Base-by-base conservation (phyloP, 2,888 invertebrate genomes). In the Amiota minor region DNA sequence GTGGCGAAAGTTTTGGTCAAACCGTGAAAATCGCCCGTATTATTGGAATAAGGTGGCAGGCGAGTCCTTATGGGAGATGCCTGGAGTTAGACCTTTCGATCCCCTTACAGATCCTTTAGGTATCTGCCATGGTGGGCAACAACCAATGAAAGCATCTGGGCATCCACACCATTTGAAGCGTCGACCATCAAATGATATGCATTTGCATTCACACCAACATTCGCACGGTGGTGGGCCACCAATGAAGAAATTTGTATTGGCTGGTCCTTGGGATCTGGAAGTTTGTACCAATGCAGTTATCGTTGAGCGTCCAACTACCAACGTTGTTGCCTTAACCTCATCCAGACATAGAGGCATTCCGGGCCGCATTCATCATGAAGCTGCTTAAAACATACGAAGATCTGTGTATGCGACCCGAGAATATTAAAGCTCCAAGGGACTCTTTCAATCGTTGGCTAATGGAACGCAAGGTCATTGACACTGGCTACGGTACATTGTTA, bases 1-100 rank as follows among this genome's bases (percentile, higher is more conserved):
- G 8, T 98, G 98, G 98, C 93, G 97, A 76, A 97, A 96, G 85
- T 98, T 96, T 89, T 98, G 98, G 98, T 98, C 98, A 20, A 96
- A 97, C 87, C 91, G 98, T 72, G 98, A 98, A 90, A 97, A 96
- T 88, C 92, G 98, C 46, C 97, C 97, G 1, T 98, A 98, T 89
- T 98, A 96, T 90, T 98, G 98, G 96, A 98, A 98, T 89, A 97
- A 97, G 91, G 90, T 95, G 35, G 97, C 97, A 0, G 97, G 97
- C 71, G 97, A 98, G 90, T 98, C 98, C n/a, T 91, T 98, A 81
- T 98, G 98, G 98, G 98, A 98, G 89, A 93, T 97, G 92, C 98
- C 98, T 14, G 92, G 93, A n/a, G 90, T 93, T 11, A 80, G 90
- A 49, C 95, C 94, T 81, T 97, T 96, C 90, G 98, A 98, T 91